Percentiles rank a stretch among this genome's conserved stretches.
Conservation (phyloP, 2,888 invertebrate species). For the Gortyna flavago region DNA sequence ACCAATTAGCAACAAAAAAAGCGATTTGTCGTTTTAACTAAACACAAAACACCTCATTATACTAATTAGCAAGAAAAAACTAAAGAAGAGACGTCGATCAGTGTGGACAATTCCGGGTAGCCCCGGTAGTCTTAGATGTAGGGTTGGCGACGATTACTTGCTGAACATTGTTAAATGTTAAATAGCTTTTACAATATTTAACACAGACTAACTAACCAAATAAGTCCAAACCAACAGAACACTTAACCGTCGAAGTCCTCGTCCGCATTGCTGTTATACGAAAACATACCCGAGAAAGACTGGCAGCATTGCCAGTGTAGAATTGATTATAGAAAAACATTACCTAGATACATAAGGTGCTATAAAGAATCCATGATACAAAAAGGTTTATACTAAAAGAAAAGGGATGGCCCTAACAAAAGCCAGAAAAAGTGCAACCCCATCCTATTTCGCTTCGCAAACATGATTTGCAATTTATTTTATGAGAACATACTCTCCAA, state of each 20-base stretch:
- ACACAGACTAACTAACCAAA: neutral
- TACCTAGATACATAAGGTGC: neutral
- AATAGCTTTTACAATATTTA: neutral
- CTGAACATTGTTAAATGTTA: neutral
- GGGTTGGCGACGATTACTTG: slow-evolving; percentile 51
- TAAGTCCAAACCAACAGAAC: neutral
- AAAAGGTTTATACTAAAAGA: neutral
- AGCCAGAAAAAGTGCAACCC: neutral
- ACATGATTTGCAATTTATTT: neutral
- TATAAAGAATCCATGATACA: neutral
- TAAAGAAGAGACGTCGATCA: slow-evolving; percentile 79
- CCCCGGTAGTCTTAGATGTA: slow-evolving; percentile 64
- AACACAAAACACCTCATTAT: slow-evolving; percentile 82
- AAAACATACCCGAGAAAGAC: neutral
- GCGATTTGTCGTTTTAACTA: slow-evolving; percentile 61
- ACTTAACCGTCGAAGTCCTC: neutral
- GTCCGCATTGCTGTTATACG: neutral
- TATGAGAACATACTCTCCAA: neutral
- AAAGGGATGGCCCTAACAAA: neutral
- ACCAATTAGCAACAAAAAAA: slow-evolving; percentile 73
- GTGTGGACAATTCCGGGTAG: slow-evolving; percentile 79
- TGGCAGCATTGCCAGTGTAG: neutral
- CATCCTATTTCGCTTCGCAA: neutral
- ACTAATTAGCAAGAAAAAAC: slow-evolving; percentile 86
- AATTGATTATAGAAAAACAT: neutral